These are phyloP conservation scores for Drosophila dunni DNA, from an alignment of 1,140 invertebrate species.

Conservation along the genomic window DNA sequence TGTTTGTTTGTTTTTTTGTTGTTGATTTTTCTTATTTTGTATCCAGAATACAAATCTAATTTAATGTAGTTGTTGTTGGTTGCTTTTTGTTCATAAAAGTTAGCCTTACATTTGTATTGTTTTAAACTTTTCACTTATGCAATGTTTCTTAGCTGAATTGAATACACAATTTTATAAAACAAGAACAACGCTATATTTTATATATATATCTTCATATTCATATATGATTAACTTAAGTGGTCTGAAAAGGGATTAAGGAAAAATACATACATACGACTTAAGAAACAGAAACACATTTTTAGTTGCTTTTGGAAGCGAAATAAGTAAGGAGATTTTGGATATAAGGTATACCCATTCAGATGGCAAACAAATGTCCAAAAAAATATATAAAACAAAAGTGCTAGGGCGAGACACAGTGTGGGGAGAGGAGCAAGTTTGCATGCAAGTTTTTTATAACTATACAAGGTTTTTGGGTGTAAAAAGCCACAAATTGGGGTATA, in stretches of 20 bases:
- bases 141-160: constrained; percentile 74
- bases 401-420: constrained; percentile 1
- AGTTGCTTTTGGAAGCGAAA: constrained; percentile 32
- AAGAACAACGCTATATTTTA: constrained; percentile 63
- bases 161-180: constrained; percentile 70
- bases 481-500: constrained; percentile 75
- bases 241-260: constrained; percentile 31
- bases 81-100: constrained; percentile 74
- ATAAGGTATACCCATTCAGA: not conserved
- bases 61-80: constrained; percentile 77
- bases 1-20: constrained; percentile 26
- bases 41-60: constrained; percentile 80
- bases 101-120: constrained; percentile 74
- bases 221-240: constrained; percentile 62
- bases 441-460: constrained; percentile 41
- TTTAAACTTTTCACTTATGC: constrained; percentile 78
- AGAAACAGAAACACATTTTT: constrained; percentile 24
- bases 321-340: constrained; percentile 35
- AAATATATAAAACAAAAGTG: constrained; percentile 14
- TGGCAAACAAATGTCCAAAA: constrained; percentile 5
- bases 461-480: constrained; percentile 76
- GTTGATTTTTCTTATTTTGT: constrained; percentile 70
- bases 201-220: constrained; percentile 26
- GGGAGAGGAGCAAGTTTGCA: constrained; percentile 4
- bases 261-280: constrained; percentile 29